phyloP scores from a whole-genome alignment of 2,888 invertebrate species.

The Eilema depressum region DNA sequence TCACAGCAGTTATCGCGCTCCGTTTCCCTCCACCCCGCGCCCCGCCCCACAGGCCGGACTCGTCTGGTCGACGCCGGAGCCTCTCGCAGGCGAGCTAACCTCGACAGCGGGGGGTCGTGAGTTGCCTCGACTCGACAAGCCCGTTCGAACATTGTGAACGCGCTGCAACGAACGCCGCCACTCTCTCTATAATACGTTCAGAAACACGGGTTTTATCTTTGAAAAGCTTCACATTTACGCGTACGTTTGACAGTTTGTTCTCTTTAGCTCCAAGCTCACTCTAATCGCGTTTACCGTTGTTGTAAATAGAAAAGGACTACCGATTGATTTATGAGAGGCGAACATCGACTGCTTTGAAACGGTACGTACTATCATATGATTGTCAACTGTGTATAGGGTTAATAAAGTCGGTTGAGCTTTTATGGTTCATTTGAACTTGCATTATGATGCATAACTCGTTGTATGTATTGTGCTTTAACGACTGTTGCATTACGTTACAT shows the following conservation, averaged over 20 bases:
- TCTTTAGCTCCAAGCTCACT: constrained; percentile 65
- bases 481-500: constrained; percentile 47
- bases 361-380: constrained; percentile 72
- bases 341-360: constrained; percentile 70
- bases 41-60: constrained; percentile 70
- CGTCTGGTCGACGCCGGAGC: constrained; percentile 80
- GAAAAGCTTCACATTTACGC: constrained; percentile 74
- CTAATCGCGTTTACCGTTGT: constrained; percentile 69
- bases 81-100: constrained; percentile 82
- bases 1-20: constrained; percentile 83
- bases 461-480: constrained; percentile 48
- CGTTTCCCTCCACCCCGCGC: constrained; percentile 56
- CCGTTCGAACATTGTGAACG: constrained; percentile 73
- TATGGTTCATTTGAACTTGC: constrained; percentile 41
- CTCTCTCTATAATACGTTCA: constrained; percentile 62
- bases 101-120: constrained; percentile 84
- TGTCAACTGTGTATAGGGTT: constrained; percentile 51
- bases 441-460: constrained; percentile 50
- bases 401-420: constrained; percentile 43
- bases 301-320: constrained; percentile 68
- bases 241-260: constrained; percentile 70
- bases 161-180: constrained; percentile 60
- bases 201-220: constrained; percentile 70
- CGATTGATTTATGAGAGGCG: constrained; percentile 72
- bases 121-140: constrained; percentile 72